A percentile compares a stretch with the other conserved stretches of the same genome.
These are phyloP conservation scores for Bungarus multicinctus DNA, from an alignment of 2,113 vertebrate genomes.

Conservation along the genomic window DNA sequence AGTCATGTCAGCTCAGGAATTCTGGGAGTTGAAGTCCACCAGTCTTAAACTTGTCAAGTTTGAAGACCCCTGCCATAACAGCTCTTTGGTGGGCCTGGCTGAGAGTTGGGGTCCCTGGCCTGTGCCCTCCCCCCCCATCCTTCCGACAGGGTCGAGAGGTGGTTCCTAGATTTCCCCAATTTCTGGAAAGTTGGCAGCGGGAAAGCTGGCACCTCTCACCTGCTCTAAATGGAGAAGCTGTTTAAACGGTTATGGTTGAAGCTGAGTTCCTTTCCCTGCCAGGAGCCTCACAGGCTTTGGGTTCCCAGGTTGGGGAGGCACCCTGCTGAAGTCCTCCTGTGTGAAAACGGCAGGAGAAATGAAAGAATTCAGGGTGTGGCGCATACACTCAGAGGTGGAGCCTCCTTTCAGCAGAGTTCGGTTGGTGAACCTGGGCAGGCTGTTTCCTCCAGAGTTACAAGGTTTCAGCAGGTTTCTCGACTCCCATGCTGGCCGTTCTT, in stretches of 20 bases:
- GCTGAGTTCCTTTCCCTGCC: too few relatives aligned
- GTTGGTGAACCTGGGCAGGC: too few relatives aligned
- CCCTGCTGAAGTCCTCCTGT: not conserved
- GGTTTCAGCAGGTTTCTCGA: not conserved
- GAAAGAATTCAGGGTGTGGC: not conserved
- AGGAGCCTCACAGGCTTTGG: not conserved
- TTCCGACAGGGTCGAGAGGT: too few relatives aligned
- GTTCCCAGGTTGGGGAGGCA: not conserved
- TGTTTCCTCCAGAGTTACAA: not conserved
- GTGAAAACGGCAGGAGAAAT: not conserved
- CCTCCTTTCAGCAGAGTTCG: not conserved
- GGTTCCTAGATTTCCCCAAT: not conserved
- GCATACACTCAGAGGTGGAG: not conserved
- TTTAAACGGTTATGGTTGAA: not conserved
- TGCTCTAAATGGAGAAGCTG: not conserved
- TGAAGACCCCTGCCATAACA: too few relatives aligned
- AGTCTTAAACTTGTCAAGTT: too few relatives aligned
- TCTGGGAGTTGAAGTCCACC: too few relatives aligned
- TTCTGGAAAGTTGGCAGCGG: not conserved
- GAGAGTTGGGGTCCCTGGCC: not conserved
- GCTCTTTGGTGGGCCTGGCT: too few relatives aligned
- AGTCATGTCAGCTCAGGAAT: too few relatives aligned
- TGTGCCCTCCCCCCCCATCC: too few relatives aligned
- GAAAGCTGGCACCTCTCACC: not conserved
- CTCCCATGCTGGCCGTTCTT: not conserved